phyloP scores from a whole-genome alignment of 2,888 invertebrate genomes.

The Callyntrura guangdongensis region DNA sequence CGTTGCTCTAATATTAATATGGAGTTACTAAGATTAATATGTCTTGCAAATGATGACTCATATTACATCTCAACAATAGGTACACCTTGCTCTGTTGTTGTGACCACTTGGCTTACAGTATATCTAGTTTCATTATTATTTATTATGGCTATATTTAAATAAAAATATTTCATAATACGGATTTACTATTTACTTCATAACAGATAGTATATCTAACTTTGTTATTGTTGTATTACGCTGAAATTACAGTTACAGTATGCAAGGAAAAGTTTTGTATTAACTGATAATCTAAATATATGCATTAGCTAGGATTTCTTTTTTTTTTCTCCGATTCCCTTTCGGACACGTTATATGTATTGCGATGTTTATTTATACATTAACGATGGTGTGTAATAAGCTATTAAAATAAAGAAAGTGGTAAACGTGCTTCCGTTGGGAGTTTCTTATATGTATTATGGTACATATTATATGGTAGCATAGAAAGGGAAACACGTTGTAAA shows the following conservation, averaged over 20 bases:
- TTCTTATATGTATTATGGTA: background rate
- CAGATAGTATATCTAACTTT: too few species aligned
- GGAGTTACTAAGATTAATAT: background rate
- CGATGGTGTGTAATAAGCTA: background rate
- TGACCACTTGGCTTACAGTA: background rate
- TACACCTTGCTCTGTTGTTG: background rate
- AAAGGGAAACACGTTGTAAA: conserved; percentile 17
- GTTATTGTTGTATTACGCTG: too few species aligned
- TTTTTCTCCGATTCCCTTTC: too few species aligned
- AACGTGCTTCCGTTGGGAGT: background rate
- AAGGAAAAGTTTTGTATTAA: too few species aligned
- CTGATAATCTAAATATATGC: too few species aligned
- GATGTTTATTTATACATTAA: too few species aligned
- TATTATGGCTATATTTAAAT: background rate
- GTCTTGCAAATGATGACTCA: conserved; percentile 19
- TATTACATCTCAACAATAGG: background rate
- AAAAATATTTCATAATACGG: background rate
- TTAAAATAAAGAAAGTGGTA: background rate
- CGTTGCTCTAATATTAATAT: conserved; percentile 25
- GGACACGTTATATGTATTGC: too few species aligned
- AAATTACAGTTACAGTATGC: too few species aligned
- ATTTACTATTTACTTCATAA: too few species aligned
- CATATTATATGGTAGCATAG: background rate
- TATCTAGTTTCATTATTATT: background rate
- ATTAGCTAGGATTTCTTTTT: too few species aligned